These are phyloP conservation scores for Macrotrachela quadricornifera DNA, from an alignment of 1,140 invertebrate genomes.

Conservation along the genomic window DNA sequence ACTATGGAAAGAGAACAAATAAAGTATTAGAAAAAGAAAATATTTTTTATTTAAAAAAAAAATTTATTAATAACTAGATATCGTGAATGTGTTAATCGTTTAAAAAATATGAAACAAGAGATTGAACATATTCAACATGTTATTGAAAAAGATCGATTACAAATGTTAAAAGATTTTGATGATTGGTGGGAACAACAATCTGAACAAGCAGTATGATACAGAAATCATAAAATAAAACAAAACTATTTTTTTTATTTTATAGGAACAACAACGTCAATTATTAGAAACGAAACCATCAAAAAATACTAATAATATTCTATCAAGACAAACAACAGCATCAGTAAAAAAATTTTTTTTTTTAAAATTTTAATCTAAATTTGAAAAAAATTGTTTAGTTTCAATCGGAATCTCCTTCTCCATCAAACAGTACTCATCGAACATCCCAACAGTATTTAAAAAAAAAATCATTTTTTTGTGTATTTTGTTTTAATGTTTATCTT, in stretches of 20 bases:
- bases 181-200: conserved; percentile 22
- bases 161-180: conserved; percentile 31
- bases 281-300: not conserved
- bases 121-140: conserved; percentile 30
- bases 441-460: not conserved
- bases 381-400: conserved; percentile 9
- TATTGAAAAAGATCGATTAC: conserved; percentile 26
- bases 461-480: not conserved
- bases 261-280: not conserved
- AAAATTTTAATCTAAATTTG: conserved; percentile 9
- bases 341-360: not conserved
- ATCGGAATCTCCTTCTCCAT: not conserved
- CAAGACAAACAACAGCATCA: conserved; percentile 15
- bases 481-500: not conserved
- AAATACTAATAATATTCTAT: not conserved
- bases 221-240: not conserved
- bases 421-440: not conserved
- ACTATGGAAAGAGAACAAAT: conserved; percentile 22
- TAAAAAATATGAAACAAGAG: conserved; percentile 24
- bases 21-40: conserved; percentile 10
- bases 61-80: conserved; percentile 14
- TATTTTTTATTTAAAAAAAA: not conserved
- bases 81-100: conserved; percentile 19
- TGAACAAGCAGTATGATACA: not conserved
- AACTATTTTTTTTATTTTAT: not conserved